Conservation (phyloP, 2,888 invertebrate species). For the Pilophorus perplexus region DNA sequence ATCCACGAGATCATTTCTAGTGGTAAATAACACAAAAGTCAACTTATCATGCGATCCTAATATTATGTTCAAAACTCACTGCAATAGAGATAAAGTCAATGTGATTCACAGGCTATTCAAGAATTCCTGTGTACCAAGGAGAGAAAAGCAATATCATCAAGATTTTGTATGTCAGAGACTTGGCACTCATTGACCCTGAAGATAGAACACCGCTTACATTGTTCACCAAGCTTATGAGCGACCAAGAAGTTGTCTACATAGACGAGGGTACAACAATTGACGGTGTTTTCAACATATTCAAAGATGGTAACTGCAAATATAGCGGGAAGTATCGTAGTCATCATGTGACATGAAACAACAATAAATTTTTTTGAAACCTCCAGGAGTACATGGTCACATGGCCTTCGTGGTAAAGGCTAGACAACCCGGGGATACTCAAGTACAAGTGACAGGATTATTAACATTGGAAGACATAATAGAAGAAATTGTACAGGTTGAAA, state of each 20-base stretch:
- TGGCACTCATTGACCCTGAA: constrained; percentile 47
- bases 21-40: constrained; percentile 31
- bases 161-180: constrained; percentile 45
- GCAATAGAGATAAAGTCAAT: too few relatives aligned
- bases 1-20: constrained; percentile 45
- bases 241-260: constrained; percentile 40
- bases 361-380: neutral
- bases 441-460: constrained; percentile 43
- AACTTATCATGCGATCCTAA: neutral
- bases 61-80: too few relatives aligned
- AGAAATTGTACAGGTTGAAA: constrained; percentile 47
- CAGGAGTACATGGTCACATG: constrained; percentile 43
- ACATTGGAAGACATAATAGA: constrained; percentile 47
- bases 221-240: constrained; percentile 33
- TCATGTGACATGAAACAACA: too few relatives aligned
- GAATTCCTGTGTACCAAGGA: constrained; percentile 46
- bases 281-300: constrained; percentile 45
- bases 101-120: constrained; percentile 44
- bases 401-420: constrained; percentile 43
- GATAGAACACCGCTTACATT: constrained; percentile 44
- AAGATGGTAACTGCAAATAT: constrained; percentile 44
- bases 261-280: constrained; percentile 45
- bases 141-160: constrained; percentile 43
- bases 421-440: neutral
- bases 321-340: too few relatives aligned